Percentiles rank a stretch among this genome's conserved stretches.
Conservation (phyloP, 2,888 invertebrate genomes). For the Pollenia angustigena region DNA sequence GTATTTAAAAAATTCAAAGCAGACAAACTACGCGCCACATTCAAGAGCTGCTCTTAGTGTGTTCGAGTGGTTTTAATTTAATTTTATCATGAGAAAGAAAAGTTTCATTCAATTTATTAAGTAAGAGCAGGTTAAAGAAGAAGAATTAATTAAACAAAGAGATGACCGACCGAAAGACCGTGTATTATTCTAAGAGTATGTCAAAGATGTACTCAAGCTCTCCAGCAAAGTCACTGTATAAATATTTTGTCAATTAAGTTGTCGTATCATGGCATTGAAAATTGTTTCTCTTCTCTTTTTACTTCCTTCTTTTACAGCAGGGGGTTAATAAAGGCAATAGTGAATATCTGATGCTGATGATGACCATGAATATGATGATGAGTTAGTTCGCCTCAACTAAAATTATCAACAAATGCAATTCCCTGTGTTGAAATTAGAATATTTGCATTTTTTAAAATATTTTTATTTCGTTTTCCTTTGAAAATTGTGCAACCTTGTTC, state of each 20-base stretch:
- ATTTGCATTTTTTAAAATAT: conserved; percentile 49
- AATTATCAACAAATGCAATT: conserved; percentile 29
- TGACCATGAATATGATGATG: conserved; percentile 42
- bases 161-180: conserved; percentile 43
- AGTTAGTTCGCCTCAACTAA: conserved; percentile 14
- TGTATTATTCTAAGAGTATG: background rate
- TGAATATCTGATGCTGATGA: conserved; percentile 7
- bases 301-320: background rate
- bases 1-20: conserved; percentile 17
- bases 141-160: conserved; percentile 71
- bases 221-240: conserved; percentile 24
- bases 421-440: conserved; percentile 45
- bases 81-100: conserved; percentile 69
- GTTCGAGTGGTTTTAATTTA: conserved; percentile 60
- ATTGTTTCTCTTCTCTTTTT: background rate
- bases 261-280: conserved; percentile 32
- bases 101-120: conserved; percentile 64
- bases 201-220: conserved; percentile 1
- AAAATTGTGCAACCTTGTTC: conserved; percentile 54
- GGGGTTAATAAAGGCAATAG: conserved; percentile 24
- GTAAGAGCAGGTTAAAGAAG: conserved; percentile 45
- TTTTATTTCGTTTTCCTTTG: conserved; percentile 21
- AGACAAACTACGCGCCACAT: conserved; percentile 24
- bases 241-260: conserved; percentile 51
- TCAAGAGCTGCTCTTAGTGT: background rate